A percentile compares a stretch with the other conserved stretches of the same genome.
These are phyloP conservation scores for Himalopsyche phryganea DNA, from an alignment of 1,140 invertebrate species.

Conservation along the genomic window DNA sequence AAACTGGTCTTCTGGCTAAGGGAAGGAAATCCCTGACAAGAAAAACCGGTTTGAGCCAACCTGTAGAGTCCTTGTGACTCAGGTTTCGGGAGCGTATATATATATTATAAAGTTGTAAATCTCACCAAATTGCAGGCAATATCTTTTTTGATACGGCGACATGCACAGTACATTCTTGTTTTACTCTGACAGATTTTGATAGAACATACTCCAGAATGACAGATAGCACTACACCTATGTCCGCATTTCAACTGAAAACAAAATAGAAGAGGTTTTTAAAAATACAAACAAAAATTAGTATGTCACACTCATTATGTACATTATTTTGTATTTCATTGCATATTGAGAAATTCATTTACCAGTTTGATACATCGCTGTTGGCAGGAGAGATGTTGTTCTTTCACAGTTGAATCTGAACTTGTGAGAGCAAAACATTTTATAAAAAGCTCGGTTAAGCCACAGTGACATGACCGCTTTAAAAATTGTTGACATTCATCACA, in stretches of 20 bases:
- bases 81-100: not conserved
- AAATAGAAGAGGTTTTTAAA: slow-evolving; percentile 1
- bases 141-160: slow-evolving; percentile 75
- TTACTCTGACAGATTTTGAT: slow-evolving; percentile 72
- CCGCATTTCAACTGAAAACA: slow-evolving; percentile 61
- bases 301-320: not conserved
- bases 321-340: not conserved
- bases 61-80: no score
- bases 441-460: slow-evolving; percentile 69
- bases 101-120: slow-evolving; percentile 22
- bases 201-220: slow-evolving; percentile 74
- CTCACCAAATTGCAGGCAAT: slow-evolving; percentile 65
- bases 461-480: slow-evolving; percentile 75
- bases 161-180: slow-evolving; percentile 74
- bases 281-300: not conserved
- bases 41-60: no score
- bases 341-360: slow-evolving; percentile 51
- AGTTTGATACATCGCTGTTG: slow-evolving; percentile 82
- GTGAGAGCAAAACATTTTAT: slow-evolving; percentile 68
- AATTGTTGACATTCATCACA: slow-evolving; percentile 70
- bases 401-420: slow-evolving; percentile 50
- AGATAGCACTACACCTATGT: slow-evolving; percentile 72
- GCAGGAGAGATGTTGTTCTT: slow-evolving; percentile 61
- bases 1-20: no score
- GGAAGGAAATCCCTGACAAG: no score